Evolutionary conservation across 1,140 invertebrate genomes (phyloP).

Genomic region (Caenorhabditis brenneri): DNA sequence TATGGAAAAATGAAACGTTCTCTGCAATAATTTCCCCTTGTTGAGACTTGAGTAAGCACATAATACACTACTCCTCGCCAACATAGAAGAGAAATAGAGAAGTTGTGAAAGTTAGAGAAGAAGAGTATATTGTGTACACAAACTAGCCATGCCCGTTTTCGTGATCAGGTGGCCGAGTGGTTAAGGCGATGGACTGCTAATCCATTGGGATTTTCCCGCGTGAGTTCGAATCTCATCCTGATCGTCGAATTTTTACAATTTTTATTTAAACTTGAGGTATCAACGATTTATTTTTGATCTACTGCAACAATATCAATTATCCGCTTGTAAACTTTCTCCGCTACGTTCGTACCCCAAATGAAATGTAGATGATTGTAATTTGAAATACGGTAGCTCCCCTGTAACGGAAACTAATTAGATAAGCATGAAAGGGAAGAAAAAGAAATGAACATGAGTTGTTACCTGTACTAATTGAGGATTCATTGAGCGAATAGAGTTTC

Average conservation of each 20-base stretch:
- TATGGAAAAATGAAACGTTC: too few species aligned
- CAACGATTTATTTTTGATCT: not conserved
- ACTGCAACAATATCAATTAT: conserved; percentile 37
- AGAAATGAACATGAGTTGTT: not conserved
- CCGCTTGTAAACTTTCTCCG: conserved; percentile 38
- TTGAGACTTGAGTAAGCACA: too few species aligned
- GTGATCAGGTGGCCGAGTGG: conserved; percentile 68
- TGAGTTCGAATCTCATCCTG: conserved; percentile 69
- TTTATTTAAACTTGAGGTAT: not conserved
- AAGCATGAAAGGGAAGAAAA: not conserved
- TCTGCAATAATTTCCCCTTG: too few species aligned
- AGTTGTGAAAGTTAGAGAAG: not conserved
- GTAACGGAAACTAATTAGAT: conserved; percentile 13
- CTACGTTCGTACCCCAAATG: conserved; percentile 49
- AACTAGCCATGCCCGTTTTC: not conserved
- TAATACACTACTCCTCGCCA: too few species aligned
- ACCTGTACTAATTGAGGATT: conserved; percentile 41
- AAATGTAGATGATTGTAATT: conserved; percentile 52
- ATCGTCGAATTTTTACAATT: conserved; percentile 50
- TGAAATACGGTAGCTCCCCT: conserved; percentile 35
- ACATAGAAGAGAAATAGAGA: too few species aligned
- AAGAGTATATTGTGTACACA: conserved; percentile 1
- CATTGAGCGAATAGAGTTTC: conserved; percentile 41
- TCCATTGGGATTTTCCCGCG: conserved; percentile 68
- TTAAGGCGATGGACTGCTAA: conserved; percentile 70